Evolutionary conservation across 2,797 vertebrate genomes (phyloP), one percentile per base, ranked within the genome.

Genomic region (Numenius phaeopus): DNA sequence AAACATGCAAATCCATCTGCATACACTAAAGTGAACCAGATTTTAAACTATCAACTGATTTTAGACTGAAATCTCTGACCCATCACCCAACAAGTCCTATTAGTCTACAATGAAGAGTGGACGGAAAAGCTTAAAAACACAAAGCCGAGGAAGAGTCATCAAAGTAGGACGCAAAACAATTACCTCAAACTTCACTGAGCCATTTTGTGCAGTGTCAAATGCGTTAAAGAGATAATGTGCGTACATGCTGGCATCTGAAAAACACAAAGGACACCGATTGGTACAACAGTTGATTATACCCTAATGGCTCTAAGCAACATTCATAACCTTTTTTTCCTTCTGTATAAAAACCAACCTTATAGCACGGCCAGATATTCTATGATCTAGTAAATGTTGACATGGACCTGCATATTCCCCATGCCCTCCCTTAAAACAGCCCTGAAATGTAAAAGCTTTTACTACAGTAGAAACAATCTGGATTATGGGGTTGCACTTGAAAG

Each of bases 111-210:
- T 13, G 21, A 83, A 83, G 66, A 44, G 50, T 4, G 15, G n/a
- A n/a, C 5, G 9, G 14, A 34, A 91, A 86, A 79, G 21, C 23
- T 22, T 32, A 59, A 71, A 73, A 65, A 1, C 15, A 69, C 30
- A 34, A 37, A 71, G n/a, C 4, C 15, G 39, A 65, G 65, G 22
- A 14, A 62, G 40, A 21, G 32, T 23, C 16, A n/a, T 19, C 57
- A 44, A 81, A 77, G 42, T 30, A 76, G 24, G 30, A 81, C 11
- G n/a, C 16, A 85, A 5, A 90, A 19, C 46, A 42, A 34, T 96
- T 98, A 99, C 99, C 99, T 99, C 99, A 64, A 99, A 99, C 96
- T 99, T 99, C 96, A 99, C 99, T 14, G 99, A 99, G 97, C 99
- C 99, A 2, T 99, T 99, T 89, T 99, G 99, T 50, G 99, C 98